These are phyloP conservation scores for Cyclargus thomasi DNA, from an alignment of 1,140 invertebrate species.

Conservation along the genomic window DNA sequence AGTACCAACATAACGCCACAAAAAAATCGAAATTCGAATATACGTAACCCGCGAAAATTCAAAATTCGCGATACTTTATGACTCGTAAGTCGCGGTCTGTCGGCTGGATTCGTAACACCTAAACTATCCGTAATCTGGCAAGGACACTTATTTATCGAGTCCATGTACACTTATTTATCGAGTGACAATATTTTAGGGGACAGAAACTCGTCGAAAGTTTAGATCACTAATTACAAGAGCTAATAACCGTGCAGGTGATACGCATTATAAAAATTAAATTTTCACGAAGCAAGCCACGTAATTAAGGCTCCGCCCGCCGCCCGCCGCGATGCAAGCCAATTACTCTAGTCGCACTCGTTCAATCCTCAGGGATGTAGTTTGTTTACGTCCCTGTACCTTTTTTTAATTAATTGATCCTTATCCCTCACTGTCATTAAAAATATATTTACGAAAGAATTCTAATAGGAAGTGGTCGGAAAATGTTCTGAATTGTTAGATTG, in stretches of 20 bases:
- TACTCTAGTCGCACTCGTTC: conserved; percentile 38
- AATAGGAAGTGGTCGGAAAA: no score
- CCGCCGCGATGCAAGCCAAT: conserved; percentile 35
- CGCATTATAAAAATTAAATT: conserved; percentile 54
- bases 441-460: no score
- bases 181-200: not conserved
- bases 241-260: conserved; percentile 14
- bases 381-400: conserved; percentile 23
- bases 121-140: no score
- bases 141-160: no score
- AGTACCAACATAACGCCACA: no score
- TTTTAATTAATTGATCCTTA: conserved; percentile 34
- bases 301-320: conserved; percentile 47
- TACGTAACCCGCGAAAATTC: no score
- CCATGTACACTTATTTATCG: no score
- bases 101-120: no score
- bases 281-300: conserved; percentile 44
- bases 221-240: not conserved
- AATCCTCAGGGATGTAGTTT: conserved; percentile 43
- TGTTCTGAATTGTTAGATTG: no score
- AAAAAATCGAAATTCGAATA: no score
- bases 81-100: no score
- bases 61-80: no score
- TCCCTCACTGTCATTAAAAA: not conserved
- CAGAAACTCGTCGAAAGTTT: not conserved